phyloP scores from a whole-genome alignment of 2,888 invertebrate genomes.

The Escarpia spicata region DNA sequence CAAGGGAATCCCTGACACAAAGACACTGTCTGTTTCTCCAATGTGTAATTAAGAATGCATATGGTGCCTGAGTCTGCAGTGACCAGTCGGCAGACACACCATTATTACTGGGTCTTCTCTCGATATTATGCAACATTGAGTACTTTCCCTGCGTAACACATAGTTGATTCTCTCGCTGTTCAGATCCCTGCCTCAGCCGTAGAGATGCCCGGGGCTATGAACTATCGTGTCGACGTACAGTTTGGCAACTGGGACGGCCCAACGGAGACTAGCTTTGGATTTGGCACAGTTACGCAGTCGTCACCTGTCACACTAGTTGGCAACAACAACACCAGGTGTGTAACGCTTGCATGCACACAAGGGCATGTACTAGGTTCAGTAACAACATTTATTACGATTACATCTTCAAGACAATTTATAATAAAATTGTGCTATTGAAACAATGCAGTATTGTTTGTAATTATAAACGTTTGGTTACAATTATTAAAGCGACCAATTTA shows the following conservation, averaged over 20 bases:
- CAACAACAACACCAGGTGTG: background rate
- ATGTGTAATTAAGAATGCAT: too few relatives aligned
- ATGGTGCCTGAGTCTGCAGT: too few relatives aligned
- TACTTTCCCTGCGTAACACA: background rate
- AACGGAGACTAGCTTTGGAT: constrained; percentile 52
- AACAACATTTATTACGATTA: background rate
- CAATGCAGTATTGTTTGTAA: background rate
- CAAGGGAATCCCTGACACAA: too few relatives aligned
- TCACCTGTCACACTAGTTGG: background rate
- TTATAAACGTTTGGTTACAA: background rate
- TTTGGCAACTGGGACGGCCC: constrained; percentile 84
- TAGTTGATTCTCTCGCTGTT: constrained; percentile 24
- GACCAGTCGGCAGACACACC: too few relatives aligned
- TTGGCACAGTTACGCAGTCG: constrained; percentile 37
- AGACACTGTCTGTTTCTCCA: too few relatives aligned
- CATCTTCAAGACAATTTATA: background rate
- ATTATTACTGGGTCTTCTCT: too few relatives aligned
- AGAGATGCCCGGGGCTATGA: constrained; percentile 92
- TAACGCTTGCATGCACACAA: background rate
- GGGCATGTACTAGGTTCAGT: background rate
- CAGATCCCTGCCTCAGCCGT: constrained; percentile 93
- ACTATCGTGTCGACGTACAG: constrained; percentile 83
- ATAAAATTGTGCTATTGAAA: background rate
- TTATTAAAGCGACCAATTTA: background rate
- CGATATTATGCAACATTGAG: too few relatives aligned